These are phyloP conservation scores for Penaeus vannamei DNA, from an alignment of 1,140 invertebrate genomes.

Conservation along the genomic window DNA sequence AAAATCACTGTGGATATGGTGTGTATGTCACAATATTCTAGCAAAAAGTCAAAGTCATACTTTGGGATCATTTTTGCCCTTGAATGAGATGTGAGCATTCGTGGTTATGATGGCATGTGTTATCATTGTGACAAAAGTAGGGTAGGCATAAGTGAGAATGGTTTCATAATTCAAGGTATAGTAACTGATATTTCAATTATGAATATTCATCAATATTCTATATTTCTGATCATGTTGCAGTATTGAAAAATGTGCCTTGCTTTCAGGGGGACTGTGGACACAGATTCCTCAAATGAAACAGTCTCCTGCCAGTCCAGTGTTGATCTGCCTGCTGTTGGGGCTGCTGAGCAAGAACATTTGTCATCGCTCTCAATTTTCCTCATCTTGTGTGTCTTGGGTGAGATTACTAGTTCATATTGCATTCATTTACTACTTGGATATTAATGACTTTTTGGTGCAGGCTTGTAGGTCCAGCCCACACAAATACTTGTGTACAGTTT, in stretches of 20 bases:
- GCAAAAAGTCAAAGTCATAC: no score
- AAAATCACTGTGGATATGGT: no score
- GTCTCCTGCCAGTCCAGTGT: slow-evolving; percentile 70
- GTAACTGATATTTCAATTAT: no score
- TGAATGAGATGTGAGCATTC: no score
- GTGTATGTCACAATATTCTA: no score
- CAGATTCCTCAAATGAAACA: slow-evolving; percentile 54
- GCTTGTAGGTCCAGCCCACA: not conserved
- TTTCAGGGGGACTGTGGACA: slow-evolving; percentile 44
- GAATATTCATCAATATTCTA: no score
- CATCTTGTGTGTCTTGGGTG: slow-evolving; percentile 88
- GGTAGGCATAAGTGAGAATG: no score
- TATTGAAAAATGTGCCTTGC: not conserved
- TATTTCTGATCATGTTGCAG: no score
- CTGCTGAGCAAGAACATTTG: slow-evolving; percentile 94
- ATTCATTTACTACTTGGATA: not conserved
- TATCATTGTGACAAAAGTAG: no score
- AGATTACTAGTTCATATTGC: slow-evolving; percentile 30
- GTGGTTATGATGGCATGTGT: no score
- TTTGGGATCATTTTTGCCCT: no score
- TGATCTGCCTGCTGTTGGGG: slow-evolving; percentile 84
- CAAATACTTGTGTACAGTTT: not conserved
- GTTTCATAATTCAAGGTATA: no score
- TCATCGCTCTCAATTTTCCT: slow-evolving; percentile 98
- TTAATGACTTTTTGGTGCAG: not conserved